Percentiles rank a stretch among this genome's conserved stretches.
Evolutionary conservation across 92 coral and sea anemone genomes (phyloP).

Genomic region (Parazoanthus swiftii): DNA sequence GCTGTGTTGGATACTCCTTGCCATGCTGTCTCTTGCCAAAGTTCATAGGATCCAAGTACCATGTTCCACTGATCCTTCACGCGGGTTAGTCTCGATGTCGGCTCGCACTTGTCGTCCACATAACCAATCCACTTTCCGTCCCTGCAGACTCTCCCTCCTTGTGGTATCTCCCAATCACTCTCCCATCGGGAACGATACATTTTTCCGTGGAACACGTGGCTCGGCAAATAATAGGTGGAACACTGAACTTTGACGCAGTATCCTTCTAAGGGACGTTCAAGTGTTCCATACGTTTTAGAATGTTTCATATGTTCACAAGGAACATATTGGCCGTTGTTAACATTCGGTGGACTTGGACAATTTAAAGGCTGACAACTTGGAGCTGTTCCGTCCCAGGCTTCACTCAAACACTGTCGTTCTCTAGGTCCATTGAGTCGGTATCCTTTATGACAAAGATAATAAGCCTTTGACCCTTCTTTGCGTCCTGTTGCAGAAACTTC

Average conservation of each 20-base stretch:
- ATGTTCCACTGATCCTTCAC: neutral
- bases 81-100: neutral
- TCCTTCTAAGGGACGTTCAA: neutral
- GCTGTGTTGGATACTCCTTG: too few relatives aligned
- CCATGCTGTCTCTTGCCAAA: slow-evolving; percentile 40
- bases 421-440: neutral
- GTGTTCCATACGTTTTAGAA: neutral
- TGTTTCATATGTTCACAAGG: neutral
- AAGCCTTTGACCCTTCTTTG: neutral
- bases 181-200: neutral
- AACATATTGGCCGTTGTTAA: neutral
- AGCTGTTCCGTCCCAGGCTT: neutral
- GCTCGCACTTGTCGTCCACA: slow-evolving; percentile 8
- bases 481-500: neutral
- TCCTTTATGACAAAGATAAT: neutral
- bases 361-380: neutral
- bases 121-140: slow-evolving; percentile 5
- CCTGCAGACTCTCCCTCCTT: neutral
- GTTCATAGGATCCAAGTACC: slow-evolving; percentile 21
- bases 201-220: neutral
- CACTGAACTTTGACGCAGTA: neutral
- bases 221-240: neutral
- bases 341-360: neutral
- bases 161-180: neutral
- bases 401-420: neutral